Evolutionary conservation across 2,888 invertebrate genomes (phyloP), one percentile per base, ranked within the genome.

Genomic region (Leptopilina myrica): DNA sequence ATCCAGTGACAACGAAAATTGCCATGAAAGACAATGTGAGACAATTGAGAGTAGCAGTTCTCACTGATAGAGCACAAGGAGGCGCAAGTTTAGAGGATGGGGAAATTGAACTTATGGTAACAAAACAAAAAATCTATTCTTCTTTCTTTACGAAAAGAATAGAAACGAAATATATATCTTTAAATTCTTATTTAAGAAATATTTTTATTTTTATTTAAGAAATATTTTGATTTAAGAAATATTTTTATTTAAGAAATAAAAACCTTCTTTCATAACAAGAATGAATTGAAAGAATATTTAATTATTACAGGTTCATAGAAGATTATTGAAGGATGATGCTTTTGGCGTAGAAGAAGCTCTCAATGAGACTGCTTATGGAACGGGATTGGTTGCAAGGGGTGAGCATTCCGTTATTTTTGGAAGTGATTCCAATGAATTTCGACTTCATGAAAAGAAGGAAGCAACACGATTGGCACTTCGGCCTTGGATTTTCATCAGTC

Each of bases 271-370:
- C 1, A 6, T 11, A 46, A 46, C 5, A 46, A 9, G 46, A 46
- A 46, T 7, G 7, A 46, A 46, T 7, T 2, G 2, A 9, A 46
- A 46, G 5, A 46, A 46, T 49, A 11, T 49, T 49, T n/a, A 64
- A 49, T 80, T 77, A 5, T 43, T 59, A 12, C 56, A 95, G 96
- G 86, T 98, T 3, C 99, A 99, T 88, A 94, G 99, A 78, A 93
- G 98, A 65, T 92, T 97, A 33, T 88, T 98, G 0, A 93, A 94
- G 77, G 99, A 99, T 86, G 99, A 99, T 90, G 96, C 95, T 0
- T 97, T 98, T 87, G 99, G 99, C 0, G 98, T 99, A 0, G 96
- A 94, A 0, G 99, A 99, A 92, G 95, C 98, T 0, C 91, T 99
- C 0, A 97, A 98, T 87, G 99, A 99, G 92, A 93, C 94, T 0